Percentiles rank a stretch among this genome's conserved stretches.
phyloP scores from a whole-genome alignment of 2,888 invertebrate species.

The Oscheius sp. region DNA sequence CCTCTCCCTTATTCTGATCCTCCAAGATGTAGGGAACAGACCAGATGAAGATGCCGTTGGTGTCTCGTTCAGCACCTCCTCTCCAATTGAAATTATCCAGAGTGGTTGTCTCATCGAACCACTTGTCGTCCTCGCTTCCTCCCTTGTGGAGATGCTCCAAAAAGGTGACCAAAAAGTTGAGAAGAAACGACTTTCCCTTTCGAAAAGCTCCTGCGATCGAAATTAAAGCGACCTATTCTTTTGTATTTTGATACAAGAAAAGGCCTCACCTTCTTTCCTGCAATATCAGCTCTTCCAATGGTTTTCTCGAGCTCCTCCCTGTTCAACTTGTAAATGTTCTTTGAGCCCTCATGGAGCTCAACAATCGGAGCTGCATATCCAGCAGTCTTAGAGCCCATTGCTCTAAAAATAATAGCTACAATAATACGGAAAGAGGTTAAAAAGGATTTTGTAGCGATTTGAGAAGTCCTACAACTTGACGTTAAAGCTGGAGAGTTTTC shows the following conservation, averaged over 20 bases:
- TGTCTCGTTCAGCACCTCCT: slow-evolving; percentile 55
- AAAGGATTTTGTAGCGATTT: too few relatives aligned
- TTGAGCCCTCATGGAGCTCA: neutral
- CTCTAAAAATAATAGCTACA: too few relatives aligned
- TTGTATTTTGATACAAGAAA: too few relatives aligned
- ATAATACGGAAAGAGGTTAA: too few relatives aligned
- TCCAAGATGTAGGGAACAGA: slow-evolving; percentile 83
- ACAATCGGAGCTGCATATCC: slow-evolving; percentile 10
- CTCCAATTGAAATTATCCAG: slow-evolving; percentile 45
- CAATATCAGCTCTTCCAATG: slow-evolving; percentile 16
- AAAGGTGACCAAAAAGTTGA: slow-evolving; percentile 94
- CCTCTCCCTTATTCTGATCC: slow-evolving; percentile 54
- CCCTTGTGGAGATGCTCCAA: too few relatives aligned
- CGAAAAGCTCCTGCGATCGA: slow-evolving; percentile 79
- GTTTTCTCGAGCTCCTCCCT: neutral
- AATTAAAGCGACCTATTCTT: slow-evolving; percentile 84
- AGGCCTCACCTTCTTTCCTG: slow-evolving; percentile 57
- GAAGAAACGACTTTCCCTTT: slow-evolving; percentile 56
- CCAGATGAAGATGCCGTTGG: slow-evolving; percentile 91
- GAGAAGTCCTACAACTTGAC: too few relatives aligned
- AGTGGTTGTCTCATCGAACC: slow-evolving; percentile 32
- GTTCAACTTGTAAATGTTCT: slow-evolving; percentile 7
- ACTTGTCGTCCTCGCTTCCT: neutral
- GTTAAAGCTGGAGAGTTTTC: too few relatives aligned
- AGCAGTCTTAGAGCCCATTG: too few relatives aligned